phyloP scores from a whole-genome alignment of 2,113 vertebrate genomes.

The Oreocharis arfaki region DNA sequence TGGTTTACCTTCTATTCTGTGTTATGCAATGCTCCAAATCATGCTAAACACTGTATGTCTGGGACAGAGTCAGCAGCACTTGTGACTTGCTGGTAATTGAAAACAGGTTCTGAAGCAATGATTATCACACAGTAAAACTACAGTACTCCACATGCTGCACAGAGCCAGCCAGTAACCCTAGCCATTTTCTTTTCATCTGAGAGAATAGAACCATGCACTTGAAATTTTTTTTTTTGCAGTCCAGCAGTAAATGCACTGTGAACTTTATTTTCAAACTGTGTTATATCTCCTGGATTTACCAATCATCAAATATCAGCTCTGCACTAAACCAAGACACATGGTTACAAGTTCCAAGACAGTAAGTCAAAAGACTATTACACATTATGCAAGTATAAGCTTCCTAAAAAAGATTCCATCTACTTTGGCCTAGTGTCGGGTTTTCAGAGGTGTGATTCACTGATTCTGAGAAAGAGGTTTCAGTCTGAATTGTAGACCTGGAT shows the following conservation, averaged over 20 bases:
- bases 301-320: constrained; percentile 3
- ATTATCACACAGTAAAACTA: constrained; percentile 31
- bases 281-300: constrained; percentile 44
- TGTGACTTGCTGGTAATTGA: constrained; percentile 44
- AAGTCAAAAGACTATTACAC: neutral
- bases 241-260: neutral
- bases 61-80: neutral
- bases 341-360: constrained; percentile 19
- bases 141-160: neutral
- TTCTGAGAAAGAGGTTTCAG: constrained; percentile 11
- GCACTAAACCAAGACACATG: neutral
- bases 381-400: neutral
- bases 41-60: neutral
- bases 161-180: constrained; percentile 36
- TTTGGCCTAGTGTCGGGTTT: neutral
- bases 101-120: constrained; percentile 54
- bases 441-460: neutral
- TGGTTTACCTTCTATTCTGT: constrained; percentile 14
- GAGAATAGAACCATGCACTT: neutral
- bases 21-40: neutral
- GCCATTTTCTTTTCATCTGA: constrained; percentile 26
- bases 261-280: constrained; percentile 10
- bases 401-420: neutral
- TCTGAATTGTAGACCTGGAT: neutral
- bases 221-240: neutral